phyloP scores from a whole-genome alignment of 2,888 invertebrate genomes.

The Drosophila macrospina region DNA sequence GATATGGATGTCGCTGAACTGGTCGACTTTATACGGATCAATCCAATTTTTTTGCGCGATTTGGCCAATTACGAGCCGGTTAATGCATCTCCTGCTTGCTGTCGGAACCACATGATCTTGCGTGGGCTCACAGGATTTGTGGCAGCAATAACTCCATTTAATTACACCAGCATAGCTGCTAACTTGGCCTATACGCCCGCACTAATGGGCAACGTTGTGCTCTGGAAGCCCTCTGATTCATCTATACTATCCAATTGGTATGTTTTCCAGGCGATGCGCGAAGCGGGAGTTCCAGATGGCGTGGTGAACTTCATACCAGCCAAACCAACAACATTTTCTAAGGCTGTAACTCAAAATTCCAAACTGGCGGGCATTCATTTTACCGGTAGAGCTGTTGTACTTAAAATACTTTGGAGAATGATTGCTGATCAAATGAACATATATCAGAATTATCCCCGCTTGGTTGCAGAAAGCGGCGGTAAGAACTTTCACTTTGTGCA shows the following conservation, averaged over 20 bases:
- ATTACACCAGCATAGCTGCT: slow-evolving; percentile 99
- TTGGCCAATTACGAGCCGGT: slow-evolving; percentile 94
- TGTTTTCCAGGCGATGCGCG: slow-evolving; percentile 95
- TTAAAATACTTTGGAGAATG: slow-evolving; percentile 95
- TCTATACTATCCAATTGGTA: slow-evolving; percentile 97
- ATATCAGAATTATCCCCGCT: slow-evolving; percentile 95
- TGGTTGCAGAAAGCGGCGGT: slow-evolving; percentile 98
- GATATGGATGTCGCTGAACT: slow-evolving; percentile 98
- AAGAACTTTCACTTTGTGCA: slow-evolving; percentile 99
- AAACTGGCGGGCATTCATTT: slow-evolving; percentile 97
- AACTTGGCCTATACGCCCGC: slow-evolving; percentile 96
- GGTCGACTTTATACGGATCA: slow-evolving; percentile 95
- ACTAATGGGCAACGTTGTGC: slow-evolving; percentile 95
- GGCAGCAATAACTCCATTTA: slow-evolving; percentile 98
- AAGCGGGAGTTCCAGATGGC: slow-evolving; percentile 97
- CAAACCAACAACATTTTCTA: slow-evolving; percentile 96
- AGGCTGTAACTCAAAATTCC: slow-evolving; percentile 92
- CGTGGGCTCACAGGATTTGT: slow-evolving; percentile 98
- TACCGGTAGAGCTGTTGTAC: slow-evolving; percentile 97
- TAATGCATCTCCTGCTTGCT: slow-evolving; percentile 89
- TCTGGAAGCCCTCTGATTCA: slow-evolving; percentile 99
- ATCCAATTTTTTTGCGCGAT: slow-evolving; percentile 92
- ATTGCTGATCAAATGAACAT: slow-evolving; percentile 93
- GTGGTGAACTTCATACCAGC: slow-evolving; percentile 98
- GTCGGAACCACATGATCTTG: slow-evolving; percentile 92